Percentiles rank a stretch among this genome's conserved stretches.
These are phyloP conservation scores for Zaprionus obscuricornis DNA, from an alignment of 2,888 invertebrate genomes.

Conservation along the genomic window DNA sequence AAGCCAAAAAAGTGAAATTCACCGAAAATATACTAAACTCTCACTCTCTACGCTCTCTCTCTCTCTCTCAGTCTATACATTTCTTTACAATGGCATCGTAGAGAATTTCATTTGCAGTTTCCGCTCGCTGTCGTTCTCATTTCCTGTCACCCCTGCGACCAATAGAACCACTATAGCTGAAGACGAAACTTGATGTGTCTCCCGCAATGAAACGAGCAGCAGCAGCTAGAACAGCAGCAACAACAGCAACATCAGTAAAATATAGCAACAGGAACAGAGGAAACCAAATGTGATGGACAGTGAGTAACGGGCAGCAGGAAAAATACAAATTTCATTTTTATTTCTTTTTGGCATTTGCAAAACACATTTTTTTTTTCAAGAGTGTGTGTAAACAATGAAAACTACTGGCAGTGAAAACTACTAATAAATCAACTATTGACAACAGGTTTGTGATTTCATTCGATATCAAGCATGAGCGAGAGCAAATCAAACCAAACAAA, in stretches of 20 bases:
- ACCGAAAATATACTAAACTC: conserved; percentile 6
- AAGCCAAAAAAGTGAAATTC: conserved; percentile 19
- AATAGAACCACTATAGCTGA: too few species aligned
- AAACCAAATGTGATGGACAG: conserved; percentile 18
- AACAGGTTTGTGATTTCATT: background rate
- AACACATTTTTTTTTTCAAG: background rate
- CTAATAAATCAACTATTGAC: background rate
- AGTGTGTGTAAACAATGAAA: too few species aligned
- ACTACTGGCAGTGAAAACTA: too few species aligned
- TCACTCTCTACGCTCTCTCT: background rate
- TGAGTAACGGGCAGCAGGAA: background rate
- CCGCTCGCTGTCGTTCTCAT: conserved; percentile 4
- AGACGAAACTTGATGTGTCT: background rate
- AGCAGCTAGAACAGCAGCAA: background rate
- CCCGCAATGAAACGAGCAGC: background rate
- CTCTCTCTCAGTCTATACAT: too few species aligned
- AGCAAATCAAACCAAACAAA: background rate
- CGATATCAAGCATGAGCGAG: background rate
- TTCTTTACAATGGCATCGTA: background rate
- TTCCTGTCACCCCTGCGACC: too few species aligned
- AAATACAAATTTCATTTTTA: background rate
- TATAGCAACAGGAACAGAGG: background rate
- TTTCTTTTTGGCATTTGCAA: background rate
- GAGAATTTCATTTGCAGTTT: conserved; percentile 29
- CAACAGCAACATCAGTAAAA: background rate